phyloP scores from a whole-genome alignment of 92 coral and sea anemone genomes.

The Epizoanthus rinbou region DNA sequence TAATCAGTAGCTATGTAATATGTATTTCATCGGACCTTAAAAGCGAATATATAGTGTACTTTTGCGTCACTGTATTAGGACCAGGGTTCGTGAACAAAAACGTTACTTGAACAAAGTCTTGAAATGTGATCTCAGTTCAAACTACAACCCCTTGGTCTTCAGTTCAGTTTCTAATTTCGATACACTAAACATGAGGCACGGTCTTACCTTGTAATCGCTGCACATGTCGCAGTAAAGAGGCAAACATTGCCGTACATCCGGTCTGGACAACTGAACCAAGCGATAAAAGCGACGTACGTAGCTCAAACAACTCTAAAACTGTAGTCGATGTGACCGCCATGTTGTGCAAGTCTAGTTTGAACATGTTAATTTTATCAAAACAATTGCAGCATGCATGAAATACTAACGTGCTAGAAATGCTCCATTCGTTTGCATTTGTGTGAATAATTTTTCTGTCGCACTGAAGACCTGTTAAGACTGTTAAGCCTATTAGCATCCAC shows the following conservation, averaged over 20 bases:
- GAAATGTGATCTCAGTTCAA: conserved; percentile 9
- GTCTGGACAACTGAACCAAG: no score
- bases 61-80: conserved; percentile 20
- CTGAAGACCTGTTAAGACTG: background rate
- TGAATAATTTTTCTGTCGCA: conserved; percentile 1
- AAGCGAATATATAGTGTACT: conserved; percentile 8
- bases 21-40: conserved; percentile 7
- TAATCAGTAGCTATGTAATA: conserved; percentile 19
- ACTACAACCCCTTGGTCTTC: conserved; percentile 14
- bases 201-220: background rate
- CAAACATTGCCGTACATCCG: no score
- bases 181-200: background rate
- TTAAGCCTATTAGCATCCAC: conserved; percentile 3
- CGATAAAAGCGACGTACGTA: conserved; percentile 4
- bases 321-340: background rate
- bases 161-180: conserved; percentile 5
- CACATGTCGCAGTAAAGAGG: conserved; percentile 3
- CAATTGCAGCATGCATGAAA: background rate
- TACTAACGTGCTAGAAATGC: conserved; percentile 5
- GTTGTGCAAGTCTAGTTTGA: background rate
- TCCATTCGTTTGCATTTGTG: no score
- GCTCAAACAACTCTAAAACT: background rate
- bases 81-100: background rate
- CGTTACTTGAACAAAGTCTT: background rate
- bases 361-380: background rate